Conservation (phyloP, 2,888 invertebrate genomes). For the Rugalucina vietnamica region DNA sequence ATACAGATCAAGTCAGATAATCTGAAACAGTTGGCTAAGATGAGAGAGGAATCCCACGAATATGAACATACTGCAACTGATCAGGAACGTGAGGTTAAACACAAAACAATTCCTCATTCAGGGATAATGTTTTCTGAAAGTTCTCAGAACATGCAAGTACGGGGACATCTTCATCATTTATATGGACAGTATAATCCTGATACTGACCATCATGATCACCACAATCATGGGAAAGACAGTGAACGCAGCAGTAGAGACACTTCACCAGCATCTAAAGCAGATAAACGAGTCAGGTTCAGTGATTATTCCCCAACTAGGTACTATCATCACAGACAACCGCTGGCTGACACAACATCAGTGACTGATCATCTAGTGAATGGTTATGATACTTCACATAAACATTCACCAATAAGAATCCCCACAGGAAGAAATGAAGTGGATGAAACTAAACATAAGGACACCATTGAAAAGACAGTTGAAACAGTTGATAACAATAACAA, state of each 20-base stretch:
- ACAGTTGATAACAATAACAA: constrained; percentile 3
- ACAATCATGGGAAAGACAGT: not conserved
- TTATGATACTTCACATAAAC: not conserved
- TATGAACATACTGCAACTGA: not conserved
- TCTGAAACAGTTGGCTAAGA: constrained; percentile 55
- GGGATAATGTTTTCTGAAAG: not conserved
- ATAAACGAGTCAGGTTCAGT: not conserved
- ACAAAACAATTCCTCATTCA: not conserved
- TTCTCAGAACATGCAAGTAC: not conserved
- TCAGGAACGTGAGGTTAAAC: not conserved
- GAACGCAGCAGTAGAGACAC: not conserved
- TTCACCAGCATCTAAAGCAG: not conserved
- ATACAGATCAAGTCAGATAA: constrained; percentile 50
- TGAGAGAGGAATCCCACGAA: constrained; percentile 41
- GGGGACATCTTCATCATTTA: not conserved
- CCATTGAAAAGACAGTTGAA: not conserved
- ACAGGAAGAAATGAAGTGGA: not conserved
- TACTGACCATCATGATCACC: not conserved
- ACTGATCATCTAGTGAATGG: not conserved
- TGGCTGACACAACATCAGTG: not conserved
- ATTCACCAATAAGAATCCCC: not conserved
- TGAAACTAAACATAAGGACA: not conserved
- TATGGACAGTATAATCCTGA: not conserved
- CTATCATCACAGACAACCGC: not conserved
- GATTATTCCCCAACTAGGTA: constrained; percentile 1